Evolutionary conservation across 2,113 vertebrate species (phyloP).

Genomic region (Hiodon alosoides): DNA sequence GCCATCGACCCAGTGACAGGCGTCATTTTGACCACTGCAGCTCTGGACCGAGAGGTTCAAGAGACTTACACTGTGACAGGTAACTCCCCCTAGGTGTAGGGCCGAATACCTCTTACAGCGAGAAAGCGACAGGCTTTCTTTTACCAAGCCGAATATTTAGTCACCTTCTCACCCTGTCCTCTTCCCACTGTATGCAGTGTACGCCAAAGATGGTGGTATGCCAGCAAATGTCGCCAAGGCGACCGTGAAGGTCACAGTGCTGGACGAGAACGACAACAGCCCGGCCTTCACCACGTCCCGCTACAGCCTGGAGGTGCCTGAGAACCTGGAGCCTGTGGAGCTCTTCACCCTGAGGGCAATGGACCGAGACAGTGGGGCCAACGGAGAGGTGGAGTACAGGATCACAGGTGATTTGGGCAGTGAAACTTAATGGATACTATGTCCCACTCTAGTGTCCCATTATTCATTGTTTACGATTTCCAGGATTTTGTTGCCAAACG

Average conservation of each 20-base stretch:
- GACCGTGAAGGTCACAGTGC: conserved; percentile 69
- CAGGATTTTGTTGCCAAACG: no score
- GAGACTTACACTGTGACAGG: conserved; percentile 77
- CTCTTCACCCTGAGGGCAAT: conserved; percentile 78
- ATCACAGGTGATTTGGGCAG: conserved; percentile 68
- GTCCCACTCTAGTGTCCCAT: no score
- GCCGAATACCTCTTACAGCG: not conserved
- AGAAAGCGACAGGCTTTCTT: not conserved
- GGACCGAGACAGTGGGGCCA: conserved; percentile 75
- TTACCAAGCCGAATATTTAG: conserved; percentile 8
- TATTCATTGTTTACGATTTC: no score
- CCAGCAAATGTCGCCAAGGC: conserved; percentile 79
- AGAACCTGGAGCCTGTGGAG: conserved; percentile 74
- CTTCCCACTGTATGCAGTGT: conserved; percentile 62
- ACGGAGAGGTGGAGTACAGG: conserved; percentile 75
- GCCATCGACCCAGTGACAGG: conserved; percentile 78
- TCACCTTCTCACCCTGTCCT: conserved; percentile 32
- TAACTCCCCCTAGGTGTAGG: conserved; percentile 40
- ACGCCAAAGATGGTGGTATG: conserved; percentile 79
- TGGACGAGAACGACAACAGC: conserved; percentile 84
- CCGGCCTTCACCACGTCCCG: conserved; percentile 71
- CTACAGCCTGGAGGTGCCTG: conserved; percentile 79
- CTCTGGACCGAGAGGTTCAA: conserved; percentile 75
- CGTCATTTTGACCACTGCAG: conserved; percentile 70
- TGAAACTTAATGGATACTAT: not conserved